Evolutionary conservation across 2,113 vertebrate genomes (phyloP), one percentile per base, ranked within the genome.

Genomic region (Planiliza haematocheilus): DNA sequence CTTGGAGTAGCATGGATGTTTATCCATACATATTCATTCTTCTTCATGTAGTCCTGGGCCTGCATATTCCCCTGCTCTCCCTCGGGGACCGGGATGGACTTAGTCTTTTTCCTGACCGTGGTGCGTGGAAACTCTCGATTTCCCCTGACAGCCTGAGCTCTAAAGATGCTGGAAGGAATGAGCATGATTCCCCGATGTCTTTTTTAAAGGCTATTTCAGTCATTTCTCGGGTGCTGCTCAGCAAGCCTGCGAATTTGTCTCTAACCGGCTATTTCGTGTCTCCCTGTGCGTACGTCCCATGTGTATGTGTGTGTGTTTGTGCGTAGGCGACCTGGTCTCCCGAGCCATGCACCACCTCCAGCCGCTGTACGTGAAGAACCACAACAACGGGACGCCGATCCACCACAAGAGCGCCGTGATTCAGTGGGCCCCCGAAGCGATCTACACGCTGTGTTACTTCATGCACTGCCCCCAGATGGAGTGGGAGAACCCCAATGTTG

Each of bases 381-480:
- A 95, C 0, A 95, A 92, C 81, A 99, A 98, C 0, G 96, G 96
- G 50, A 98, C 97, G 0, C 97, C 97, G 0, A 89, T 97, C 83
- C 97, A 98, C 88, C 95, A 96, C 86, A 97, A 95, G 74, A 93
- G 94, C 38, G 20, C 77, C 3, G 88, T 91, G 0, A 93, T 98
- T 18, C 97, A 98, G 90, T 99, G 98, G 98, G 95, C 96, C 39
- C 96, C 97, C 0, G 98, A 99, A 79, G 97, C 98, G 4, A 94
- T 99, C 56, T 98, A 99, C 83, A 99, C 98, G 0, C 96, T 99
- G 18, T 99, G 97, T 90, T 99, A 99, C 89, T 99, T 99, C 92
- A 99, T 99, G 98, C 98, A 99, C 93, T 99, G 97, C 74, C 97
- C 97, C 0, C 97, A 99, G 79, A 97, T 98, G 95, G 98, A 99